Conservation (phyloP, 2,113 vertebrate genomes). For the Spermophilus dauricus region DNA sequence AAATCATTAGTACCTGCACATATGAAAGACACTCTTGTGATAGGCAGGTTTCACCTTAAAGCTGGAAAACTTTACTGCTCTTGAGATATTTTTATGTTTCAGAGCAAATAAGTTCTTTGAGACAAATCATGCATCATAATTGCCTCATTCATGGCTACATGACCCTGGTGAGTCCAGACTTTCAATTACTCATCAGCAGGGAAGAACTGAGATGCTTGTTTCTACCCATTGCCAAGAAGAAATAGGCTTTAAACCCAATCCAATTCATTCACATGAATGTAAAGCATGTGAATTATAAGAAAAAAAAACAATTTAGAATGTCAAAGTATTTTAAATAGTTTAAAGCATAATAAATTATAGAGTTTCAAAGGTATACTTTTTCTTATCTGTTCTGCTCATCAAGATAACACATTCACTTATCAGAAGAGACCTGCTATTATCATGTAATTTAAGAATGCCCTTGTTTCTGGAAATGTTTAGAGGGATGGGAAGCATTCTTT, state of each 20-base stretch:
- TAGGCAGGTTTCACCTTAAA: conserved; percentile 9
- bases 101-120: conserved; percentile 48
- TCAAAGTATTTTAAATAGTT: not conserved
- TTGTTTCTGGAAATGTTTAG: conserved; percentile 7
- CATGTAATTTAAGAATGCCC: not conserved
- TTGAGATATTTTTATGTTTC: conserved; percentile 58
- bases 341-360: not conserved
- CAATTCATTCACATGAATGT: not conserved
- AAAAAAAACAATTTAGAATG: not conserved
- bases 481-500: not conserved
- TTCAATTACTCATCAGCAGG: conserved; percentile 57
- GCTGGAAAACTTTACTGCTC: not conserved
- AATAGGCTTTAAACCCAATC: not conserved
- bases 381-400: not conserved
- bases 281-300: not conserved
- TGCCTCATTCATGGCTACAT: conserved; percentile 20
- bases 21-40: not conserved
- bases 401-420: not conserved
- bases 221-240: conserved; percentile 25
- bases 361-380: not conserved
- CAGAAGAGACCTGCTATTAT: not conserved
- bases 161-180: conserved; percentile 16
- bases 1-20: not conserved
- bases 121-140: conserved; percentile 53
- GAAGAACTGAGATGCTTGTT: not conserved